phyloP scores from a whole-genome alignment of 37 sponge, comb jelly and placozoan genomes.

The Haliclona indistincta region DNA sequence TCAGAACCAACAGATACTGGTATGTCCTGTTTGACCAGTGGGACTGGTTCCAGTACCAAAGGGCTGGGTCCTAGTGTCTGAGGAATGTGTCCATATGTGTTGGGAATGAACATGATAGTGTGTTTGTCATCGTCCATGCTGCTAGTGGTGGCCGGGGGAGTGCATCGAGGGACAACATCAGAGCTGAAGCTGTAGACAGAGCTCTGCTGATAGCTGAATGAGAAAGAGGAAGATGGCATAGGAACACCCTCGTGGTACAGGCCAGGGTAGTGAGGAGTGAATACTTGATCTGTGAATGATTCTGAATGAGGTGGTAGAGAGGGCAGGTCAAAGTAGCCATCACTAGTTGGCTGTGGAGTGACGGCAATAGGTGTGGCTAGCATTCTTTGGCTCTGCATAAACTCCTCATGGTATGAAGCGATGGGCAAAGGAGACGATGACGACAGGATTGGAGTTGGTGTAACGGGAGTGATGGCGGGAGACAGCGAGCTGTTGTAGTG shows the following conservation, averaged over 20 bases:
- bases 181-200: slow-evolving; percentile 9
- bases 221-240: too few relatives aligned
- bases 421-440: not conserved
- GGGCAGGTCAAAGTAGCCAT: not conserved
- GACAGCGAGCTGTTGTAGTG: slow-evolving; percentile 8
- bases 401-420: not conserved
- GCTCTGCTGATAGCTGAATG: not conserved
- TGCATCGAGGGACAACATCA: slow-evolving; percentile 13
- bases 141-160: not conserved
- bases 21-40: too few relatives aligned
- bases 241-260: too few relatives aligned
- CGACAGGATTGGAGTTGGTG: slow-evolving; percentile 5
- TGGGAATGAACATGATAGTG: not conserved
- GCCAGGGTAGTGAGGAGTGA: too few relatives aligned
- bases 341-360: not conserved
- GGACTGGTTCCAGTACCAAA: too few relatives aligned
- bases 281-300: slow-evolving; percentile 1
- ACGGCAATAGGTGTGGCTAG: not conserved
- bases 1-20: too few relatives aligned
- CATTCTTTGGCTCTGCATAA: not conserved
- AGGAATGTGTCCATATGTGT: not conserved
- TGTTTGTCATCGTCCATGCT: too few relatives aligned
- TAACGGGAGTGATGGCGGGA: slow-evolving; percentile 24
- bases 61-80: too few relatives aligned
- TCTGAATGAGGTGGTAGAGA: not conserved